A percentile compares a stretch with the other conserved stretches of the same genome.
phyloP scores from a whole-genome alignment of 2,797 vertebrate species.

The Xenopus petersii region DNA sequence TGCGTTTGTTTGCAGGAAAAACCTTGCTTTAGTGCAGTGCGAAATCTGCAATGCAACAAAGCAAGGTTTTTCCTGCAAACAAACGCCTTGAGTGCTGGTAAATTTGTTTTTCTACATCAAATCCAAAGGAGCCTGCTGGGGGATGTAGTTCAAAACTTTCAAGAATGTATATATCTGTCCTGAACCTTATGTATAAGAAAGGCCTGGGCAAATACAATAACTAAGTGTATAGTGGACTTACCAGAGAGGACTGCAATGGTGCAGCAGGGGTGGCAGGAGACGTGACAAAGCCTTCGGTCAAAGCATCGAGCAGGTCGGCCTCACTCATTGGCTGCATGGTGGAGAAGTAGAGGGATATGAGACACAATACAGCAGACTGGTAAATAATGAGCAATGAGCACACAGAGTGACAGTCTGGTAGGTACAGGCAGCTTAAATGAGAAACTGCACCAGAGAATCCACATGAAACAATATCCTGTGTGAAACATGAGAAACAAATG shows the following conservation, averaged over 20 bases:
- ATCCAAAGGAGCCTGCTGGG: too few species aligned
- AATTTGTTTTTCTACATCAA: too few species aligned
- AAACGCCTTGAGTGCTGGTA: too few species aligned
- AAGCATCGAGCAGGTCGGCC: conserved; percentile 59
- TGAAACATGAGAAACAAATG: conserved; percentile 15
- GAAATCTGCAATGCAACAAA: too few species aligned
- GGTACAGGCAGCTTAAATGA: conserved; percentile 15
- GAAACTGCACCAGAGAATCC: conserved; percentile 18
- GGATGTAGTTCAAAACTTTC: too few species aligned
- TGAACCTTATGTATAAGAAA: too few species aligned
- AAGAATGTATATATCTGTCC: too few species aligned
- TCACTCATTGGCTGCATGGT: conserved; percentile 62
- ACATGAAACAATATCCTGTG: conserved; percentile 26
- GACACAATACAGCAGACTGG: background rate
- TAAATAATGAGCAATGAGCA: background rate
- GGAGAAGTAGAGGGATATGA: conserved; percentile 4
- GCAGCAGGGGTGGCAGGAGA: conserved; percentile 39
- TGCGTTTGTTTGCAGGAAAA: too few species aligned
- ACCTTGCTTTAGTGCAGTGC: too few species aligned
- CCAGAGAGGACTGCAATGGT: conserved; percentile 18
- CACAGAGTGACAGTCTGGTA: background rate
- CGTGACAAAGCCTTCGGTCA: conserved; percentile 63
- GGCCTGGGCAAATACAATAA: too few species aligned
- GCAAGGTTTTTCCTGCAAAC: too few species aligned
- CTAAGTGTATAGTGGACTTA: conserved; percentile 1